Conservation (phyloP, 2,888 invertebrate genomes). For the Dicyrtoma fusca region DNA sequence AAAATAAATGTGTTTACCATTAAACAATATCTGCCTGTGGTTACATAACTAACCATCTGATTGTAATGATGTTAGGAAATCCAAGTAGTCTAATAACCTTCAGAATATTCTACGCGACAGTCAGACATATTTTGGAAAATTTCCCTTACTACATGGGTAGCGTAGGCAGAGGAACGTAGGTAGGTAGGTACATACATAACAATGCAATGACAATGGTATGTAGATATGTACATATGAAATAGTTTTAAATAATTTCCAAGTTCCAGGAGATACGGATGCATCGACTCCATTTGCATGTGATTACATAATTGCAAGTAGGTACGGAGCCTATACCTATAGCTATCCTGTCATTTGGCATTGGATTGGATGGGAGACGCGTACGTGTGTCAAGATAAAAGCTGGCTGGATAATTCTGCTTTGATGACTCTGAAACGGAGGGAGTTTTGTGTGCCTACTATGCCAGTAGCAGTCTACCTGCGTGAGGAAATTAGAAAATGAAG, state of each 20-base stretch:
- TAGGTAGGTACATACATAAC: not conserved
- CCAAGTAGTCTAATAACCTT: constrained; percentile 25
- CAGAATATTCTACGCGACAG: constrained; percentile 16
- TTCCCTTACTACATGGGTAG: not conserved
- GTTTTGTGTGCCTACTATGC: not conserved
- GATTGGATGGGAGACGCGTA: no score
- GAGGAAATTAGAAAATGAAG: not conserved
- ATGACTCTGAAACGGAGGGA: not conserved
- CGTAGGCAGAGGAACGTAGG: no score
- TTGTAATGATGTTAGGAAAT: constrained; percentile 16
- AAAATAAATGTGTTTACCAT: no score
- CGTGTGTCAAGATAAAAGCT: not conserved
- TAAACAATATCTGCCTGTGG: not conserved
- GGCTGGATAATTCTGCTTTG: not conserved
- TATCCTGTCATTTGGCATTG: no score
- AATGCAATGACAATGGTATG: not conserved
- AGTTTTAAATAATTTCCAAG: no score
- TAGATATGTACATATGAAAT: no score
- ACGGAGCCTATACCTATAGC: no score
- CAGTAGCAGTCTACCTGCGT: not conserved
- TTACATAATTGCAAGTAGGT: no score
- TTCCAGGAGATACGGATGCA: no score
- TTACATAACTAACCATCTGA: constrained; percentile 26
- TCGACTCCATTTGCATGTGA: no score
- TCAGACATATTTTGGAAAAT: constrained; percentile 18